Base-by-base conservation (phyloP, 2,888 invertebrate genomes). In the Harpalus rufipes region DNA sequence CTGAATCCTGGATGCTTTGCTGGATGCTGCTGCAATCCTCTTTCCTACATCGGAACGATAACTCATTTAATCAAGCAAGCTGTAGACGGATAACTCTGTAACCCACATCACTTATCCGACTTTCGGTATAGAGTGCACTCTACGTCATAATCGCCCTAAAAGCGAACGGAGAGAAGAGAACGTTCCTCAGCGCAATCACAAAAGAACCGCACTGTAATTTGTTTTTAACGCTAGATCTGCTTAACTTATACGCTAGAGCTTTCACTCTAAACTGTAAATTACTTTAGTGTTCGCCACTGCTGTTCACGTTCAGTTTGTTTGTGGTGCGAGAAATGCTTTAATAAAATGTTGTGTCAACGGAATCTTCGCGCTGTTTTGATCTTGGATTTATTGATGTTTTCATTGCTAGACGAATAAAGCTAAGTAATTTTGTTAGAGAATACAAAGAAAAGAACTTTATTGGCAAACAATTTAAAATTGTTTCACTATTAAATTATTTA, bases 181-280 rank as follows among this genome's bases (percentile, higher is more conserved):
- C 5, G 61, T 80, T 80, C 61, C 65, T 51, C 21, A 61, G 72
- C 58, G 7, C 74, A 21, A 63, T 61, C 63, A 78, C 78, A 65
- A 84, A 78, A 84, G 84, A 78, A 78, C 84, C 84, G 51, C 84
- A 84, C 18, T 65, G 65, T 84, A 84, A 84, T 84, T 84, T 84
- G 84, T 84, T 84, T 84, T 84, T 84, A 84, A 78, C 76, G 56
- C 56, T 78, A 21, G 59, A 16, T 74, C 59, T 41, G 44, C 72
- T 74, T 14, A 39, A 68, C 56, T 82, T 59, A 74, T 18, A 74
- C 16, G 41, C 21, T 44, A 68, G 44, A 16, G 72, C 44, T 74
- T 44, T 74, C 72, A 16, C 39, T 68, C 39, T 39, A 41, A 68
- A 74, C 72, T 32, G 68, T 32, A 74, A 74, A 41, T 74, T 74